Evolutionary conservation across 2,888 invertebrate genomes (phyloP), one percentile per base, ranked within the genome.

Genomic region (Pterobdella sp.): DNA sequence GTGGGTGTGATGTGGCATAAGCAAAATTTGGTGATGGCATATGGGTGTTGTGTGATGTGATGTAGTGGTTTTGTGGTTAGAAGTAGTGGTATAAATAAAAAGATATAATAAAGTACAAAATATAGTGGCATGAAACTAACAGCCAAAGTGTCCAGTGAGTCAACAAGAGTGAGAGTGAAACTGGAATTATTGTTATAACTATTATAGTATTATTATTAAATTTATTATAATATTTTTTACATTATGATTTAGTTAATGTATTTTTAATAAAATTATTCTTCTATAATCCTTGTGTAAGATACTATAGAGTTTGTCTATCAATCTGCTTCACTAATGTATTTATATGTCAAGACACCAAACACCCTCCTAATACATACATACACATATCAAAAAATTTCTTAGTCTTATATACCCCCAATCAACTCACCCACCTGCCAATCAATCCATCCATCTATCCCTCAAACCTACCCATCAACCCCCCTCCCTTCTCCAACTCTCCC

Each of bases 141-240:
- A 73, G 92, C 94, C 77, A 97, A 85, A 0, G 94, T 94, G 83
- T 97, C 97, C 82, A 97, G 84, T 29, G 93, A 89, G 84, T 98
- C 97, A 76, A 98, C 91, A 74, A 98, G 85, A 0, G 97, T 97
- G 79, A 98, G 87, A 0, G 97, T 95, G 85, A 94, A 97, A 85
- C 95, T 96, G 87, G 73, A 82, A 81, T 56, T 72, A 71, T 66
- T 29, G 29, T 69, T 67, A 26, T 14, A 68, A 34, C 34, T 4
- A 31, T 29, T 29, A 1, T 10, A n/a, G 32, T 66, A 34, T 18
- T 1, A n/a, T 32, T 18, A 66, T 31, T n/a, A 1, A n/a, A 3
- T n/a, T 18, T 10, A 14, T 64, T 64, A 10, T 49, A 49, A 14
- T 49, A 49, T 14, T 49, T 49, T 14, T 49, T 14, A 49, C 52